Evolutionary conservation across 2,113 vertebrate species (phyloP).

Genomic region (Rhagologus leucostigma): DNA sequence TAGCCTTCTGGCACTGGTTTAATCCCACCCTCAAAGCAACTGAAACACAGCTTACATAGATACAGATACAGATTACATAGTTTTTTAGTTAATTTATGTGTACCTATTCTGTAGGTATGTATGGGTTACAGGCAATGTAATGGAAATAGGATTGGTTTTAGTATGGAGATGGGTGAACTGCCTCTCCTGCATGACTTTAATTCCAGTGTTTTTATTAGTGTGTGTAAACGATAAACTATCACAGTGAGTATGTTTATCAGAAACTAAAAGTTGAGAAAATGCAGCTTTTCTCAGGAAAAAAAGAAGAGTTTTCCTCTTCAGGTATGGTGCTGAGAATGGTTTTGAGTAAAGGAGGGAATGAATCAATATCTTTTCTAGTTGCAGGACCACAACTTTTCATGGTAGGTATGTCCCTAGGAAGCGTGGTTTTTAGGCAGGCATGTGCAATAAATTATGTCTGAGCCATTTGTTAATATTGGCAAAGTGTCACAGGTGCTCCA

Average conservation of each 20-base stretch:
- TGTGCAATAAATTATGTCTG: constrained; percentile 8
- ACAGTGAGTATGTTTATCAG: background rate
- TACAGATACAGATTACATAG: background rate
- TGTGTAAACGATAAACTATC: background rate
- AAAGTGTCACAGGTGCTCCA: background rate
- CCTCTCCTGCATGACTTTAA: background rate
- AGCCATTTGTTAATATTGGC: constrained; percentile 35
- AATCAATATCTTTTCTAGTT: background rate
- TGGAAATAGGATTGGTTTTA: background rate
- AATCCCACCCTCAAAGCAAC: background rate
- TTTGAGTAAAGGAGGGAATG: background rate
- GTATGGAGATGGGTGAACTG: background rate
- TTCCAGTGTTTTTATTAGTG: background rate
- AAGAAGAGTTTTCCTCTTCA: background rate
- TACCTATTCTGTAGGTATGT: background rate
- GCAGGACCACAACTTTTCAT: background rate
- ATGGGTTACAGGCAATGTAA: background rate
- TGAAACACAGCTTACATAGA: too few species aligned
- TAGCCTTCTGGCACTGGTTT: background rate
- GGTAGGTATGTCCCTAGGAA: background rate
- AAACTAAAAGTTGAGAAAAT: background rate
- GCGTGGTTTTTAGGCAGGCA: background rate
- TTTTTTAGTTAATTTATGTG: background rate
- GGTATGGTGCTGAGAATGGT: background rate
- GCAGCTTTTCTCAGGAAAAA: background rate